Base-by-base conservation (phyloP, 2,113 vertebrate species). In the Paratilapia polleni region DNA sequence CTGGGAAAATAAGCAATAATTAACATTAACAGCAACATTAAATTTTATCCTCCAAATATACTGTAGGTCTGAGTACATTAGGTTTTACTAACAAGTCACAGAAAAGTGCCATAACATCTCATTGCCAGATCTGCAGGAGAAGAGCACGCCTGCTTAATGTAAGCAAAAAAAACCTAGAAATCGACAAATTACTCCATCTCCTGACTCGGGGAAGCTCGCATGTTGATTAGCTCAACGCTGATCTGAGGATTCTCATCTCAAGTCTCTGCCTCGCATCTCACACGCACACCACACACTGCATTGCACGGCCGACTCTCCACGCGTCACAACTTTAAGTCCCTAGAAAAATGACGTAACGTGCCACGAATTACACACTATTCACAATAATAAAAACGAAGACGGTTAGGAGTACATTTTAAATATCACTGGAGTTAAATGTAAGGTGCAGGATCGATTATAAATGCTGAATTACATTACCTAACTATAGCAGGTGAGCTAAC, bases 381-480 rank as follows among this genome's bases (percentile, higher is more conserved):
- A 93, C 90, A 63, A 83, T 78, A 87, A 85, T 88, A 91, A 92
- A 90, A 94, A 90, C 68, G 73, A 90, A 94, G 86, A 94, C 87
- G 78, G 61, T 87, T 81, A 92, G 80, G 88, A 91, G 77, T 88
- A 94, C 91, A 92, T 82, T 85, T 93, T 91, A 93, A 94, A 94
- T 92, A 93, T 91, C 89, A 92, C 87, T 92, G 89, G 63, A 92
- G 92, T 93, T 94, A 94, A 93, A 93, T 92, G 91, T 95, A 95
- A 96, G 95, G 95, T 96, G 95, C 95, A 91, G 91, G 89, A 85
- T 89, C 75, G 90, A 94, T 92, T 94, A 94, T 94, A 95, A 94
- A 95, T 88, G 91, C 92, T 92, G 78, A 89, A 85, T 93, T 91
- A 94, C 78, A 78, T 88, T 92, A 85, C 74, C 90, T 93, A 91